Conservation (phyloP, 2,113 vertebrate species). For the Misgurnus mizolepis region DNA sequence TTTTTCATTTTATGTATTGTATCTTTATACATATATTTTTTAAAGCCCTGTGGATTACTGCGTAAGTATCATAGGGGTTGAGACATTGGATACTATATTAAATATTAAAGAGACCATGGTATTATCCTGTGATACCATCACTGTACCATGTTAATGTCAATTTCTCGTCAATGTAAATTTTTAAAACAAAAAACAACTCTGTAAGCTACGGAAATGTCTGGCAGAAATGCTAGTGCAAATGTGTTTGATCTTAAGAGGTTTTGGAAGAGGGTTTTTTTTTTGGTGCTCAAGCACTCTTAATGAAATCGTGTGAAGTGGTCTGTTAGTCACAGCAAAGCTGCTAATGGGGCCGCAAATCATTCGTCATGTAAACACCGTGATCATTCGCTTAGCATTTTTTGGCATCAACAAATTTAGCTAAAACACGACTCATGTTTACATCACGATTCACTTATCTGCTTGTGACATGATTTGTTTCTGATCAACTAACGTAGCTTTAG, state of each 20-base stretch:
- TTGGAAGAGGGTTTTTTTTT: not conserved
- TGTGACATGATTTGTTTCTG: too few species aligned
- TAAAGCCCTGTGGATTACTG: too few species aligned
- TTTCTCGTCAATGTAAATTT: too few species aligned
- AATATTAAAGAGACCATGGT: too few species aligned
- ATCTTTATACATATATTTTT: too few species aligned
- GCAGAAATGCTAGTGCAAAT: conserved; percentile 4
- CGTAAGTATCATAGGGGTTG: too few species aligned
- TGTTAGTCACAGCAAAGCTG: conserved; percentile 57
- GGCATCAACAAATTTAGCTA: conserved; percentile 62
- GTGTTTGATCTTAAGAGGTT: conserved; percentile 17
- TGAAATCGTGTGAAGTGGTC: conserved; percentile 56
- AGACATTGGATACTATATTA: too few species aligned
- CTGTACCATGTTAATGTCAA: too few species aligned
- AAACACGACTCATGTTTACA: not conserved
- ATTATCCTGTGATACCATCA: too few species aligned
- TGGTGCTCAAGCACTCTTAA: conserved; percentile 58
- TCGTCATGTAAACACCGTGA: conserved; percentile 64
- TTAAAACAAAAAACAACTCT: too few species aligned
- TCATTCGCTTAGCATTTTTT: conserved; percentile 55
- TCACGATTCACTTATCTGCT: conserved; percentile 4
- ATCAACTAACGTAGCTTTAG: too few species aligned
- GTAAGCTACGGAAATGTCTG: conserved; percentile 1
- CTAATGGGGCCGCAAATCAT: conserved; percentile 62
- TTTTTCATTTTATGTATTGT: too few species aligned